Evolutionary conservation across 2,888 invertebrate genomes (phyloP).

Genomic region (Zonitis immaculata): DNA sequence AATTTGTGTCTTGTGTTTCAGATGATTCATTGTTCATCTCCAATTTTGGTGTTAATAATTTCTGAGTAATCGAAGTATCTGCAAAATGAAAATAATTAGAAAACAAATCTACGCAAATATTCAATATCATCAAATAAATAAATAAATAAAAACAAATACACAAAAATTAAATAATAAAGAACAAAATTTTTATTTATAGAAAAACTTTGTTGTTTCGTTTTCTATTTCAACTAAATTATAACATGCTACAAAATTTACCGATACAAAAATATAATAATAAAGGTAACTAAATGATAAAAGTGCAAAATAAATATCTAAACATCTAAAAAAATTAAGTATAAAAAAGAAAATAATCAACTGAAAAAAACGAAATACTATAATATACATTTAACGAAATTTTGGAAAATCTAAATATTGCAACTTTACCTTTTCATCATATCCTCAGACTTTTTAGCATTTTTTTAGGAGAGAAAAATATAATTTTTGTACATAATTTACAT

Average conservation of each 20-base stretch:
- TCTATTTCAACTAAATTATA: conserved; percentile 19
- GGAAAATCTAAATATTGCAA: conserved; percentile 25
- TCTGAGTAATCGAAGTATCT: conserved; percentile 26
- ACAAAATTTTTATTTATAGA: conserved; percentile 19
- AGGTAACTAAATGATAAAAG: conserved; percentile 36
- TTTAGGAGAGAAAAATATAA: conserved; percentile 8
- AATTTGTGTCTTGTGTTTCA: conserved; percentile 3
- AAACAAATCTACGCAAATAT: too few relatives aligned
- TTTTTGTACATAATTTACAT: conserved; percentile 4
- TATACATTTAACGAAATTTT: conserved; percentile 12
- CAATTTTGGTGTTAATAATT: conserved; percentile 43
- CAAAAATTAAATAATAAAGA: conserved; percentile 11
- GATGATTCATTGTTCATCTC: conserved; percentile 32
- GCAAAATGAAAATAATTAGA: not conserved
- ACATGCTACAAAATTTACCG: conserved; percentile 25
- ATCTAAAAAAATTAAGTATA: conserved; percentile 32
- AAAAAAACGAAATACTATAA: too few relatives aligned
- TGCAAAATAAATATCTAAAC: conserved; percentile 38
- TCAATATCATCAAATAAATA: conserved; percentile 43
- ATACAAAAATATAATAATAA: conserved; percentile 22
- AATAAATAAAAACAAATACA: conserved; percentile 28
- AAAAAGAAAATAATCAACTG: conserved; percentile 24
- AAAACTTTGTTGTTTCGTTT: not conserved
- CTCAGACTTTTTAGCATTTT: conserved; percentile 15
- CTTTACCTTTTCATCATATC: conserved; percentile 34